Evolutionary conservation across 2,113 vertebrate genomes (phyloP).

Genomic region (Lepisosteus oculatus): DNA sequence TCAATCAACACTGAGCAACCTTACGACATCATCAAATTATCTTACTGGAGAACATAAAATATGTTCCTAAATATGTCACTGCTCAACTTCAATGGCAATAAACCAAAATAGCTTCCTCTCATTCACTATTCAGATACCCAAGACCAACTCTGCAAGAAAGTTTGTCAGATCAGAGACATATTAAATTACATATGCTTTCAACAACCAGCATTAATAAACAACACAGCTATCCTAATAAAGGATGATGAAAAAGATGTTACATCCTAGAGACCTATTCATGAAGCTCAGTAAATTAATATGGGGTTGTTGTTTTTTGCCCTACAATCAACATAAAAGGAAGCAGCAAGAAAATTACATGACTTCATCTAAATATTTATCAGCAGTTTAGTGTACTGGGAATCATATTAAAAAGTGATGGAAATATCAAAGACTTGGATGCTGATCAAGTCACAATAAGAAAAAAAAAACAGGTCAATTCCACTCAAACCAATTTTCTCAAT

Average conservation of each 20-base stretch:
- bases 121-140: constrained; percentile 13
- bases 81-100: constrained; percentile 5
- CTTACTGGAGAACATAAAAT: background rate
- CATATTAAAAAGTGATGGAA: constrained; percentile 46
- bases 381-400: constrained; percentile 39
- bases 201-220: constrained; percentile 51
- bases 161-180: constrained; percentile 21
- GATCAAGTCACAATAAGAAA: constrained; percentile 51
- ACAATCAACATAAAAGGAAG: background rate
- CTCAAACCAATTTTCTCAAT: constrained; percentile 26
- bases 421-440: constrained; percentile 47
- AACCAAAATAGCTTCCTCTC: background rate
- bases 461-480: constrained; percentile 51
- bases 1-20: constrained; percentile 17
- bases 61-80: constrained; percentile 5
- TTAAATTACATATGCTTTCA: constrained; percentile 25
- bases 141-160: no score
- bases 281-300: constrained; percentile 21
- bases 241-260: constrained; percentile 53
- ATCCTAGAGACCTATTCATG: constrained; percentile 25
- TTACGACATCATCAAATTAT: constrained; percentile 21
- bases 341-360: constrained; percentile 23
- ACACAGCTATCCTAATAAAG: constrained; percentile 54
- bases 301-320: constrained; percentile 15
- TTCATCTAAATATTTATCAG: constrained; percentile 28